These are phyloP conservation scores for Hipparchia semele DNA, from an alignment of 2,888 invertebrate genomes.

Conservation along the genomic window DNA sequence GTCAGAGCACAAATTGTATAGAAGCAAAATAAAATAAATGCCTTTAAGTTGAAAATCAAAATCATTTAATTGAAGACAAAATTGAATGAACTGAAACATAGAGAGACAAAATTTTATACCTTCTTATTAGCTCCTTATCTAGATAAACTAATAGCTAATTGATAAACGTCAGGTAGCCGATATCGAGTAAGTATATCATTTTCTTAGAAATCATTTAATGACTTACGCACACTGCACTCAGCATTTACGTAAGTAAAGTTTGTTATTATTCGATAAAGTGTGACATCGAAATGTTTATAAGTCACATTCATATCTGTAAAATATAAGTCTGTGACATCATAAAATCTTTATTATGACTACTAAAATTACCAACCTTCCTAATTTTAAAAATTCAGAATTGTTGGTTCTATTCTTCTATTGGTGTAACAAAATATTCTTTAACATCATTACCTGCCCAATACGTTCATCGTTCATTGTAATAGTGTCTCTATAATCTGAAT, in stretches of 20 bases:
- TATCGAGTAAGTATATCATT: slow-evolving; percentile 5
- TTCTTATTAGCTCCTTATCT: too few species aligned
- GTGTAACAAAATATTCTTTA: background rate
- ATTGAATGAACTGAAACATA: too few species aligned
- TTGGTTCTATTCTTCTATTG: background rate
- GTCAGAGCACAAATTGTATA: too few species aligned
- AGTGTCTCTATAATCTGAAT: background rate
- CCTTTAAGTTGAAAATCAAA: too few species aligned
- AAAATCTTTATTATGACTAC: background rate
- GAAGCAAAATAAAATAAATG: too few species aligned
- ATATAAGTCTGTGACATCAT: background rate
- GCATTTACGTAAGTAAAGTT: slow-evolving; percentile 18
- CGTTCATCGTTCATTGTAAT: background rate
- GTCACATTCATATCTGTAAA: slow-evolving; percentile 1
- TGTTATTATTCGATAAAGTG: slow-evolving; percentile 18
- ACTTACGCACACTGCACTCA: slow-evolving; percentile 12
- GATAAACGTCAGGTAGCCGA: background rate
- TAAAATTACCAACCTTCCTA: too few species aligned
- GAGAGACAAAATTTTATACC: too few species aligned
- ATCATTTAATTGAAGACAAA: background rate
- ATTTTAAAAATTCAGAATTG: too few species aligned
- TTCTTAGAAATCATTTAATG: slow-evolving; percentile 24
- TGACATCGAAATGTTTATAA: slow-evolving; percentile 15
- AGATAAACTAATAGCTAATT: too few species aligned
- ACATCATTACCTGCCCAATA: background rate